Percentiles rank a stretch among this genome's conserved stretches.
These are phyloP conservation scores for Centrocercus urophasianus DNA, from an alignment of 2,113 vertebrate genomes.

Conservation along the genomic window DNA sequence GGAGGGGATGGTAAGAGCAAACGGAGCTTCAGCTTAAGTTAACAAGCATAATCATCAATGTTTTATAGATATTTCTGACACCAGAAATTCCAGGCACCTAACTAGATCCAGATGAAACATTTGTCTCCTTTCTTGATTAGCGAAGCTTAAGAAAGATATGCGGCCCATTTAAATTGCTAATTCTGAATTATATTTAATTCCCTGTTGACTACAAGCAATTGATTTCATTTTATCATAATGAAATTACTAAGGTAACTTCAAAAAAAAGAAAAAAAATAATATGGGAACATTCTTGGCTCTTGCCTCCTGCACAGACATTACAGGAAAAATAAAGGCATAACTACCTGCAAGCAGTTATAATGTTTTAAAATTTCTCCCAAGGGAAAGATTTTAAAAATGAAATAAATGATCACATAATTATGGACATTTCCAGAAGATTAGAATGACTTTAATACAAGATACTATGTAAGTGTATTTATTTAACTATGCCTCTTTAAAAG, in stretches of 20 bases:
- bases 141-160: neutral
- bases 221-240: constrained; percentile 4
- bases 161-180: neutral
- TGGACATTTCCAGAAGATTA: neutral
- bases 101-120: neutral
- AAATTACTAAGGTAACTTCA: neutral
- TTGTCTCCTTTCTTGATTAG: neutral
- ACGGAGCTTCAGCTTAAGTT: neutral
- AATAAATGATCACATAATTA: neutral
- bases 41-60: neutral
- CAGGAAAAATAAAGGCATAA: neutral
- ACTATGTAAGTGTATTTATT: neutral
- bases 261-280: neutral
- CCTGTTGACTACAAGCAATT: neutral
- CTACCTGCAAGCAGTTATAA: neutral
- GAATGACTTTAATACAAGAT: constrained; percentile 17
- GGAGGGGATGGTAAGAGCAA: neutral
- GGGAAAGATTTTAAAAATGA: neutral
- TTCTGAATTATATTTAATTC: constrained; percentile 7
- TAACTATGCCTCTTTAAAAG: constrained; percentile 7
- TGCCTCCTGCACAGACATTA: neutral
- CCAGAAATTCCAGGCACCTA: neutral
- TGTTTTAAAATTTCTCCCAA: neutral
- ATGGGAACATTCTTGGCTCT: neutral
- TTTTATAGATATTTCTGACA: neutral